Conservation (phyloP, 2,113 vertebrate genomes). For the Chitala chitala region DNA sequence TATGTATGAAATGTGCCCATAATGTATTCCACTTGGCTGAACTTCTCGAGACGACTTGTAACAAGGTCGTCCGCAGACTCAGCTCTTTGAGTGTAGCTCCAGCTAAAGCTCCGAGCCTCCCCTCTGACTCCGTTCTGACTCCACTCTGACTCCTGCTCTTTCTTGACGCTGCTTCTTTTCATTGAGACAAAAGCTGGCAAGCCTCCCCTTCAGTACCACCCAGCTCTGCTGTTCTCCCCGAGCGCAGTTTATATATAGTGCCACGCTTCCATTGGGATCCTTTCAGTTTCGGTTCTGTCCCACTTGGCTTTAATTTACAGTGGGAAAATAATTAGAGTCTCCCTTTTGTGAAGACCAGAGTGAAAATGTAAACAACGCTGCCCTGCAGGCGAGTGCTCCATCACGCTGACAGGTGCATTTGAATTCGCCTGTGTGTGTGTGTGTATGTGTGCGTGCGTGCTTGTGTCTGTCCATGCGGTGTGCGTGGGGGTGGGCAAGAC, state of each 20-base stretch:
- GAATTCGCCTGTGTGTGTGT: conserved; percentile 89
- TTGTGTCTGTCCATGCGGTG: conserved; percentile 87
- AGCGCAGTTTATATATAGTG: conserved; percentile 27
- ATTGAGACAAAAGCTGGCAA: conserved; percentile 46
- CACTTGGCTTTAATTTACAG: conserved; percentile 99
- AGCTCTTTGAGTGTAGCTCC: conserved; percentile 21
- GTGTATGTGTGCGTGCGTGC: conserved; percentile 98
- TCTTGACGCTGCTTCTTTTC: conserved; percentile 16
- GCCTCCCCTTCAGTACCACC: conserved; percentile 36
- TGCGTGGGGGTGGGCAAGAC: conserved; percentile 69
- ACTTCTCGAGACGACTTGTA: conserved; percentile 47
- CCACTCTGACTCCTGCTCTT: not conserved
- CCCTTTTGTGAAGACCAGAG: conserved; percentile 96
- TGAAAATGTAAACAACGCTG: conserved; percentile 99
- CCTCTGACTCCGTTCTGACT: not conserved
- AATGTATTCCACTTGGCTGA: conserved; percentile 54
- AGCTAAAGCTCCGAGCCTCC: conserved; percentile 15
- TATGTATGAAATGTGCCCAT: conserved; percentile 59
- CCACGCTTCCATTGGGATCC: conserved; percentile 45
- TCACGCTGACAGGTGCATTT: conserved; percentile 99
- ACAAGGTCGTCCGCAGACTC: conserved; percentile 40
- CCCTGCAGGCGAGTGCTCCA: conserved; percentile 98
- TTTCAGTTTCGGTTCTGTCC: conserved; percentile 71
- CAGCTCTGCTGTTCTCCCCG: conserved; percentile 15
- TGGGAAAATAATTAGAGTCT: conserved; percentile 99